phyloP scores from a whole-genome alignment of 2,113 vertebrate species.

The Paedocypris sp. region DNA sequence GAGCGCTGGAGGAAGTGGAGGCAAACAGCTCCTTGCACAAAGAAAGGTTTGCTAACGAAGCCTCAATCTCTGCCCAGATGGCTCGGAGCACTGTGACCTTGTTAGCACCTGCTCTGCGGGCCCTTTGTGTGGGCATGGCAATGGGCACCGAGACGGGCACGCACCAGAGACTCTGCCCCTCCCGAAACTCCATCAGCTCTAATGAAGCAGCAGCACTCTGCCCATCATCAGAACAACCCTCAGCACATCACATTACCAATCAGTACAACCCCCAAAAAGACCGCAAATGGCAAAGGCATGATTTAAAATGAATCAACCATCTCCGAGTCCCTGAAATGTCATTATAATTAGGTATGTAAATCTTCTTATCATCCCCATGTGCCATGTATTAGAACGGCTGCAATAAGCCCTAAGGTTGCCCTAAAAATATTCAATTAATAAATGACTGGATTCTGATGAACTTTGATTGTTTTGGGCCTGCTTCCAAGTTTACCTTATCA shows the following conservation, averaged over 20 bases:
- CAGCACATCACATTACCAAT: conserved; percentile 21
- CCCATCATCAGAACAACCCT: conserved; percentile 26
- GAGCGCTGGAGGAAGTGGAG: conserved; percentile 54
- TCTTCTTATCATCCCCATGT: conserved; percentile 62
- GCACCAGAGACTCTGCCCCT: conserved; percentile 24
- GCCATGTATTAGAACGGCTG: conserved; percentile 56
- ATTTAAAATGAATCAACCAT: conserved; percentile 50
- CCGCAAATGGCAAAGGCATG: conserved; percentile 56
- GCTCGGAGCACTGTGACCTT: conserved; percentile 62
- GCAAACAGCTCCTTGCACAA: conserved; percentile 50
- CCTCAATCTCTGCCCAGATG: conserved; percentile 57
- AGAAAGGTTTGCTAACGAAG: conserved; percentile 44
- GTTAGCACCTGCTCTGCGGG: conserved; percentile 68
- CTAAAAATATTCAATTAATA: conserved; percentile 71
- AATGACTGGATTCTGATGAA: conserved; percentile 66
- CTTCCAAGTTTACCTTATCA: conserved; percentile 67
- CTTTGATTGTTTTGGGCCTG: conserved; percentile 66
- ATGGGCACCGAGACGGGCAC: conserved; percentile 54
- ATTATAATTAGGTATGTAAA: conserved; percentile 69
- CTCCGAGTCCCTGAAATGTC: conserved; percentile 57
- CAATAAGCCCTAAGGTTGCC: conserved; percentile 57
- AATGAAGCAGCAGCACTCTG: conserved; percentile 38
- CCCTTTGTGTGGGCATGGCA: conserved; percentile 63
- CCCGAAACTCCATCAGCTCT: conserved; percentile 34
- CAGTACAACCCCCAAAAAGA: conserved; percentile 58